Evolutionary conservation across 2,888 invertebrate genomes (phyloP), one percentile per base, ranked within the genome.

Genomic region (Calameuta idolon): DNA sequence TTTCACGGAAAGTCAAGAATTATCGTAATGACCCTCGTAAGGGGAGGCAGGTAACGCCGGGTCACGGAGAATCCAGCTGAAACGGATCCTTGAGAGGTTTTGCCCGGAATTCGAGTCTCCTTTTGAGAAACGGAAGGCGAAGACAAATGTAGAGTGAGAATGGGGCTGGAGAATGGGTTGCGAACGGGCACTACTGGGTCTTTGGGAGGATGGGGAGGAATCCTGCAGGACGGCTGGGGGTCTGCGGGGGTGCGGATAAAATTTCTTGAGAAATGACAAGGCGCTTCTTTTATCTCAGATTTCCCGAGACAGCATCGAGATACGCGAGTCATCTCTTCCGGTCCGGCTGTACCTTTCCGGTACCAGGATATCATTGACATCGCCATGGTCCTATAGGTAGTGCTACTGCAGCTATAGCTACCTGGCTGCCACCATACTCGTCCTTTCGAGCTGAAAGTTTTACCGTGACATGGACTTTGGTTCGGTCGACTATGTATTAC

Each of bases 251-350:
- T 55, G 15, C 23, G 55, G 23, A 23, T 23, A 55, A 55, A 55
- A 55, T 55, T 55, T 55, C 55, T 55, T 23, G 55, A 78, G 82
- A 80, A 84, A 83, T 82, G 84, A 83, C 83, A 79, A 76, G 80
- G 78, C 79, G 81, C 82, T 81, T 83, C 81, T 85, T 82, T 85
- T 85, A 84, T 83, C 85, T 79, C 79, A 79, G 79, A 81, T 81
- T 78, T 73, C 71, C 80, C 55, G 55, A 55, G 76, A 68, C 37
- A 76, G n/a, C 34, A 15, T 15, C 77, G 73, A 34, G 73, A 77
- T 79, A 75, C 77, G 74, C 76, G 80, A 79, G 80, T 83, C 76
- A 80, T 84, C 81, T 81, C 79, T 82, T 78, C 77, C 80, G 83
- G 80, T 81, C 79, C 78, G 69, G 69, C 76, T 80, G 74, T 76